Conservation (phyloP, 2,888 invertebrate genomes). For the Harmothoe impar region DNA sequence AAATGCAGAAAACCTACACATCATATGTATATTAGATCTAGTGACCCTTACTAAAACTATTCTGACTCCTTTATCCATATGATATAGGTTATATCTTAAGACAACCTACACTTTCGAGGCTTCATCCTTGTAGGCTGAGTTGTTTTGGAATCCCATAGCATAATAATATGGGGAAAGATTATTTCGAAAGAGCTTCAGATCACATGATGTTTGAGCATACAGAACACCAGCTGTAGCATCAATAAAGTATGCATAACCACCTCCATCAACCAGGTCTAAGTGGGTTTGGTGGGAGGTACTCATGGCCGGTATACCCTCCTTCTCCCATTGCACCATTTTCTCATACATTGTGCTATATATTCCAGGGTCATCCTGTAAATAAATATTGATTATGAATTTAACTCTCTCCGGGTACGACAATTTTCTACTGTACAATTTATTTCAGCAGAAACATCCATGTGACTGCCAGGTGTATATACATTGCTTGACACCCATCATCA, state of each 20-base stretch:
- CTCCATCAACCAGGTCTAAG: neutral
- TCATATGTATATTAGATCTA: too few species aligned
- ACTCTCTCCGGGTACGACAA: neutral
- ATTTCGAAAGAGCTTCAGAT: neutral
- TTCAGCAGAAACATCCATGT: neutral
- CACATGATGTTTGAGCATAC: slow-evolving; percentile 1
- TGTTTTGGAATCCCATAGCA: too few species aligned
- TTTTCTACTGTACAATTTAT: neutral
- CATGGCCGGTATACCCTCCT: neutral
- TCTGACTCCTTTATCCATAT: too few species aligned
- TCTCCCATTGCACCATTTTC: neutral
- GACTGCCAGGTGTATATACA: too few species aligned
- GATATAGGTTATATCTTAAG: too few species aligned
- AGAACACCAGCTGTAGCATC: neutral
- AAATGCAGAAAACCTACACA: too few species aligned
- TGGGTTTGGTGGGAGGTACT: neutral
- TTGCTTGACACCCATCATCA: neutral
- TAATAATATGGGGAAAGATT: neutral
- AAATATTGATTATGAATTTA: too few species aligned
- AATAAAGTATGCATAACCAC: neutral
- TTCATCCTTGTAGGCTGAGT: too few species aligned
- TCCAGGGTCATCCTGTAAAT: neutral
- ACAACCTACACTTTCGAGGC: slow-evolving; percentile 23
- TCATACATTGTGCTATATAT: neutral
- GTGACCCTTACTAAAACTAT: too few species aligned